Base-by-base conservation (phyloP, 2,113 vertebrate species). In the Strix uralensis region DNA sequence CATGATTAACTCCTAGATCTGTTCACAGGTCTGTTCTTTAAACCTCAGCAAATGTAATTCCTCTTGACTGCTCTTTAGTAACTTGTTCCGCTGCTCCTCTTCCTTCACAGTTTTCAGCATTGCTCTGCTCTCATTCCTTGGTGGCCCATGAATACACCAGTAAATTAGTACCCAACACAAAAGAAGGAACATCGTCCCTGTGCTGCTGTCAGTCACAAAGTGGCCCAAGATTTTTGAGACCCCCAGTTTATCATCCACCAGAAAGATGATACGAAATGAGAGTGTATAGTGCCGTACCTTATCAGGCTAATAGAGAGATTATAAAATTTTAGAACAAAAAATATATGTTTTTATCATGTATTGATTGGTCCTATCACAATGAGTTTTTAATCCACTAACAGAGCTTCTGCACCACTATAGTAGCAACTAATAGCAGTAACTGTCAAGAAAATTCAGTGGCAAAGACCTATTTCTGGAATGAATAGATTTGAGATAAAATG, bases 11-110 rank as follows among this genome's bases (percentile, higher is more conserved):
- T 93, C 57, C 77, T 69, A 65, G 92, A 96, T 92, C 80, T 90
- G 90, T 78, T 92, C 92, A 71, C 59, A 86, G 36, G 75, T 95
- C 71, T 94, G 42, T 79, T 86, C 73, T 92, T 91, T 89, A 95
- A 95, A 93, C 86, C 52, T 79, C 65, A 94, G 72, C 20, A 95
- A 94, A 91, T 65, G 69, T 88, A 96, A 96, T 93, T 95, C 80
- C 34, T 94, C 36, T 92, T 95, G 59, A 85, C 81, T 94, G 36
- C 20, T 90, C 46, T 58, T 86, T 93, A 94, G 85, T 88, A 94
- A 88, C n/a, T 81, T 80, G 30, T 80, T 86, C 66, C 80, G 8
- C 58, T 81, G 21, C 8, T 96, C 40, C 26, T 12, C 17, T 86
- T 88, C n/a, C 55, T 74, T 89, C 40, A 38, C 40, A 72, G 6